Conservation (phyloP, 2,888 invertebrate species). For the Fragum sueziense region DNA sequence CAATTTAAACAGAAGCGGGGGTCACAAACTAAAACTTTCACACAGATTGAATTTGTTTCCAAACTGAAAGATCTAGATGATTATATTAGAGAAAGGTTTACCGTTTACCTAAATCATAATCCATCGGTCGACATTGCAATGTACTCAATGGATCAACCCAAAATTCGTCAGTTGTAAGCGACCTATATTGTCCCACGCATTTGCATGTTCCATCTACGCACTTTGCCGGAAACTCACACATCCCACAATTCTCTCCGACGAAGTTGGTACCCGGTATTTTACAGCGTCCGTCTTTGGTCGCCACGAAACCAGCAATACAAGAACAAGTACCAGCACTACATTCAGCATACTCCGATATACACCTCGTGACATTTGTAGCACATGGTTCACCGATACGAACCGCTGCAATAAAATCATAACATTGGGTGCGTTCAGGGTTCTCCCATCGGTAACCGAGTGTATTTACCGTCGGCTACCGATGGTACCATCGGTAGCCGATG, state of each 20-base stretch:
- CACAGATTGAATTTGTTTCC: too few relatives aligned
- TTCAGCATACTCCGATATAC: conserved; percentile 62
- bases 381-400: conserved; percentile 59
- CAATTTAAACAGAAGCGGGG: too few relatives aligned
- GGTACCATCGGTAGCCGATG: too few relatives aligned
- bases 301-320: conserved; percentile 56
- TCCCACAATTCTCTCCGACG: conserved; percentile 61
- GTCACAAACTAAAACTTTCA: too few relatives aligned
- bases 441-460: too few relatives aligned
- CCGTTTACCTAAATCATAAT: conserved; percentile 29
- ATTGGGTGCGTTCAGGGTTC: too few relatives aligned
- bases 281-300: conserved; percentile 65
- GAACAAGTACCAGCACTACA: conserved; percentile 58
- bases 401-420: conserved; percentile 56
- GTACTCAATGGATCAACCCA: conserved; percentile 64
- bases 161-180: conserved; percentile 63
- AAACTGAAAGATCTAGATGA: too few relatives aligned
- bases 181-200: conserved; percentile 58
- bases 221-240: conserved; percentile 64
- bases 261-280: conserved; percentile 61
- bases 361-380: conserved; percentile 43
- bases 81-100: too few relatives aligned
- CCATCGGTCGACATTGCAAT: conserved; percentile 56
- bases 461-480: too few relatives aligned
- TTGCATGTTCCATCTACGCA: conserved; percentile 59